Base-by-base conservation (phyloP, 2,797 vertebrate genomes). In the Acipenser oxyrinchus region DNA sequence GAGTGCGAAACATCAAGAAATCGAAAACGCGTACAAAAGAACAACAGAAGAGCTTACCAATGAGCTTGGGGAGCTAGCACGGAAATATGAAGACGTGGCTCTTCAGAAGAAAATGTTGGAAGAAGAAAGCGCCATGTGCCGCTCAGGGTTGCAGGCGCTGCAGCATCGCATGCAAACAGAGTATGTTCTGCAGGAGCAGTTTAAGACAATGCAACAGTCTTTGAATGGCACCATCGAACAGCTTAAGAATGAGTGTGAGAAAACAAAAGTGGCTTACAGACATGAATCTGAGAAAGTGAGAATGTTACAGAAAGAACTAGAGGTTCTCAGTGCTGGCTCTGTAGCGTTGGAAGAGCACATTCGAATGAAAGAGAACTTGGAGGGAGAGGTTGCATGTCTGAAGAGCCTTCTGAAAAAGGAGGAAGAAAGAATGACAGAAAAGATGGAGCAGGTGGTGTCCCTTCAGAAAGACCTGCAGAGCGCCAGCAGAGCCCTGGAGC, bases 391-490 rank as follows among this genome's bases (percentile, higher is more conserved):
- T 0, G 2, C 69, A 0, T 53, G 79, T 4, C 59, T 87, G 1
- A 87, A 48, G 7, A 55, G 70, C 51, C 82, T 82, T 48, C 79
- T 97, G 67, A 72, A 70, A 0, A 90, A 93, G 11, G 91, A 93
- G 73, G 91, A 95, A 74, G 90, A 91, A 50, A 91, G 83, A 70
- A 87, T 60, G 1, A 72, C 66, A 6, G 83, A 72, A 68, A 87
- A 86, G 77, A 81, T 79, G 0, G 74, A 91, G 68, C 89, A 96
- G 0, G 75, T 93, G 18, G 75, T 82, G 1, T 82, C 81, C 59
- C 81, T 99, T 69, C 93, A 87, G 70, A 83, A 74, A 0, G 93
- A 97, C 80, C 81, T 96, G 51, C 87, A 85, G 49, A 86, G 69
- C 8, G 81, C 89, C 57, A 93, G 80, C 0, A 88, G 85, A 68